These are phyloP conservation scores for Adineta ricciae DNA, from an alignment of 2,888 invertebrate genomes.

Conservation along the genomic window DNA sequence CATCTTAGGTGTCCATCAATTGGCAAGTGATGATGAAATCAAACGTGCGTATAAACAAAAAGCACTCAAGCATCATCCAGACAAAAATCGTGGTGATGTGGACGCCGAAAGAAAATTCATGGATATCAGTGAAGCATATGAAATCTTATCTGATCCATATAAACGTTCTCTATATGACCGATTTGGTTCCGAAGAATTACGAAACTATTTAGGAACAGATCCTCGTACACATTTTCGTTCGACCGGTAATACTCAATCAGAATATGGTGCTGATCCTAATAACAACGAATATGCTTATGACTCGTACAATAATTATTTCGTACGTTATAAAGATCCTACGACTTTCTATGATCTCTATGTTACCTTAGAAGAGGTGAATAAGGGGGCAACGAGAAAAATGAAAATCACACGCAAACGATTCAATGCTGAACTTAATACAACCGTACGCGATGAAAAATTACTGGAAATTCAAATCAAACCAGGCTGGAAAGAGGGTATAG, in stretches of 20 bases:
- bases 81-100: not conserved
- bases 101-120: not conserved
- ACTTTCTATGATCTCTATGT: constrained; percentile 70
- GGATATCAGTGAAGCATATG: constrained; percentile 14
- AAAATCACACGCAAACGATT: constrained; percentile 70
- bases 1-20: not conserved
- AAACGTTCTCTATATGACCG: constrained; percentile 3
- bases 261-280: not conserved
- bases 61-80: constrained; percentile 12
- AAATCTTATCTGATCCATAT: constrained; percentile 1
- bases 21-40: constrained; percentile 19
- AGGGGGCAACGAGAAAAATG: constrained; percentile 92
- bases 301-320: not conserved
- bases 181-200: not conserved
- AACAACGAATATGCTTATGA: not conserved
- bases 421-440: constrained; percentile 59
- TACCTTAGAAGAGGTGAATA: constrained; percentile 78
- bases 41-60: constrained; percentile 22
- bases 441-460: constrained; percentile 77
- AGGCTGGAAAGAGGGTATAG: constrained; percentile 81
- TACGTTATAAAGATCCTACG: constrained; percentile 41
- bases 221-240: not conserved
- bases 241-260: not conserved
- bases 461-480: constrained; percentile 81
- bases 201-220: not conserved